Base-by-base conservation (phyloP, 1,140 invertebrate species). In the Colletes latitarsis region DNA sequence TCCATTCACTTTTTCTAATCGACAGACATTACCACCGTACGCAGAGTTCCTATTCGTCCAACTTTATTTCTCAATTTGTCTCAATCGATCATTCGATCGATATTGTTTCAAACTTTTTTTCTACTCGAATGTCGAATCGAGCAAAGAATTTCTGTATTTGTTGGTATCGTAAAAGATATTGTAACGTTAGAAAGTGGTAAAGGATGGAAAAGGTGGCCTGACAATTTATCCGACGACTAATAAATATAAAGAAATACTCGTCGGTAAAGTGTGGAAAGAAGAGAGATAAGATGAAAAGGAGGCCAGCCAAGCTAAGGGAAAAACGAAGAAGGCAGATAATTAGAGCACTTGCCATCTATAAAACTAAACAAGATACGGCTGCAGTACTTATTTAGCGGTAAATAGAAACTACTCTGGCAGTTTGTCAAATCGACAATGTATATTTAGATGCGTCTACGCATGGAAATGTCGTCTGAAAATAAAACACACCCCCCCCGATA, bases 1-100 rank as follows among this genome's bases (percentile, higher is more conserved):
- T 10, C 55, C 75, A 60, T 78, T 82, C 68, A n/a, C 60, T 68
- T 72, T 78, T 66, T 79, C 6, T 17, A 14, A 21, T 14, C 9
- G 17, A 30, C 17, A 17, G n/a, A n/a, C n/a, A n/a, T n/a, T n/a
- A n/a, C n/a, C 0, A 46, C 9, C 3, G 21, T 46, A 49, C 15
- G 19, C 55, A 6, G n/a, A 63, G 10, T 19, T 10, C 10, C 43
- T n/a, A 30, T 9, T 19, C 15, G 17, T 21, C 8, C 4, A 49
- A 39, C 4, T 19, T 8, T 19, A 19, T 12, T 60, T 57, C 30
- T 6, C 30, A 55, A 10, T 41, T 17, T 30, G 30, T 30, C 30
- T 30, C 30, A 2, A 30, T 0, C 30, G 2, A 2, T 30, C 30
- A 30, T 30, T 30, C 30, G 30, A 30, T 30, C 30, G 30, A 30